These are phyloP conservation scores for Pterostichus madidus DNA, from an alignment of 2,888 invertebrate species.

Conservation along the genomic window DNA sequence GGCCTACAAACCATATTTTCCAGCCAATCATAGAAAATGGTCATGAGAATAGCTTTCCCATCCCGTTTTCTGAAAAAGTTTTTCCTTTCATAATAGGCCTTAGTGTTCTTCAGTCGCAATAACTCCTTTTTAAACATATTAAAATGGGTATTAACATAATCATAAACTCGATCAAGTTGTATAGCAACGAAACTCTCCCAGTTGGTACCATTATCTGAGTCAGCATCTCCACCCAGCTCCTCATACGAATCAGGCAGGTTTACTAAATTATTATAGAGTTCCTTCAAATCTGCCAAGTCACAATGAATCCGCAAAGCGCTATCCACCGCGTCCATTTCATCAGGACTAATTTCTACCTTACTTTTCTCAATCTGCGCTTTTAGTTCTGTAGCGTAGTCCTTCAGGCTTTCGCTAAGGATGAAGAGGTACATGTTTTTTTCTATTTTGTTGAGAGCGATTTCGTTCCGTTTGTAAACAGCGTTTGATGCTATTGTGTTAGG, in stretches of 20 bases:
- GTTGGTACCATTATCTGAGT: not conserved
- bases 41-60: constrained; percentile 23
- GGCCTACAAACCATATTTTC: constrained; percentile 42
- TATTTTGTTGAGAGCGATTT: constrained; percentile 40
- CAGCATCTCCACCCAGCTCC: not conserved
- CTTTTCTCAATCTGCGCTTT: not conserved
- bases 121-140: constrained; percentile 51
- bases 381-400: constrained; percentile 25
- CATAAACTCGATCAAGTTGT: constrained; percentile 25
- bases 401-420: constrained; percentile 10
- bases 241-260: not conserved
- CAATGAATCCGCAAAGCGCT: constrained; percentile 28
- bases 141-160: constrained; percentile 34
- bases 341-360: not conserved
- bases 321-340: not conserved
- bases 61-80: constrained; percentile 43
- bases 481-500: constrained; percentile 20
- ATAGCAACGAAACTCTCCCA: constrained; percentile 33
- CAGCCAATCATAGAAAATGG: constrained; percentile 29
- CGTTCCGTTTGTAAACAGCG: constrained; percentile 29
- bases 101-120: constrained; percentile 29
- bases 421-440: constrained; percentile 47
- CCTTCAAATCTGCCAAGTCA: constrained; percentile 7
- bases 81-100: constrained; percentile 42
- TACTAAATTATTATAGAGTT: constrained; percentile 24